Percentiles rank a stretch among this genome's conserved stretches.
Conservation (phyloP, 2,888 invertebrate species). For the Nebria brevicollis region DNA sequence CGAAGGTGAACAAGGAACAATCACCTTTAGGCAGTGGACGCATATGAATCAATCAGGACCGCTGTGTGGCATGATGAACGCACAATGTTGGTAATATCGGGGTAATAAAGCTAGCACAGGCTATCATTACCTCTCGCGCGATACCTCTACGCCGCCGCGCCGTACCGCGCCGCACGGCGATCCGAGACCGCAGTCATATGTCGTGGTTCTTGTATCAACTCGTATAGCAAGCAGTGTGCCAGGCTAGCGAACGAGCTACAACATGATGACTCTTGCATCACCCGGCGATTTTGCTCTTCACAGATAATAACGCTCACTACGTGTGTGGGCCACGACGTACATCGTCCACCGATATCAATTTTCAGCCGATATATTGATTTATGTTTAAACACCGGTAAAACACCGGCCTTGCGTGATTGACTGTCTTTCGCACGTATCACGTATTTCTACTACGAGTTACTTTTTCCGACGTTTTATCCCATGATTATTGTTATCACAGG, state of each 20-base stretch:
- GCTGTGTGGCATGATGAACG: constrained; percentile 39
- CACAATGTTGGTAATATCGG: constrained; percentile 46
- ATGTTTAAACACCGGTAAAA: constrained; percentile 21
- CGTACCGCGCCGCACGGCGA: constrained; percentile 4
- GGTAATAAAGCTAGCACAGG: constrained; percentile 45
- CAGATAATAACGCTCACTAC: constrained; percentile 40
- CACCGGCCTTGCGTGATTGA: constrained; percentile 1
- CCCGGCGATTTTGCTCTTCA: constrained; percentile 26
- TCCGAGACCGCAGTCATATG: not conserved
- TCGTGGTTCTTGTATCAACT: not conserved
- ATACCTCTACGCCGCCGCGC: constrained; percentile 22
- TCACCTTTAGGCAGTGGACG: constrained; percentile 33
- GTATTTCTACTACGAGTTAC: constrained; percentile 3
- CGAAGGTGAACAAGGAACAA: constrained; percentile 22
- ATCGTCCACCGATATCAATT: constrained; percentile 30
- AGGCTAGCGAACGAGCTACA: not conserved
- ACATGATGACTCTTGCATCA: constrained; percentile 22
- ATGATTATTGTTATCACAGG: constrained; percentile 15
- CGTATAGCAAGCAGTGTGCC: not conserved
- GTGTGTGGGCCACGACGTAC: constrained; percentile 33
- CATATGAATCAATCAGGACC: constrained; percentile 45
- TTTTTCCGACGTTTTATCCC: not conserved
- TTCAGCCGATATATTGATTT: constrained; percentile 34
- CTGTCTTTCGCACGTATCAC: not conserved
- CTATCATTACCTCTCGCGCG: constrained; percentile 42